These are phyloP conservation scores for Varanus komodoensis DNA, from an alignment of 2,113 vertebrate species.

Conservation along the genomic window DNA sequence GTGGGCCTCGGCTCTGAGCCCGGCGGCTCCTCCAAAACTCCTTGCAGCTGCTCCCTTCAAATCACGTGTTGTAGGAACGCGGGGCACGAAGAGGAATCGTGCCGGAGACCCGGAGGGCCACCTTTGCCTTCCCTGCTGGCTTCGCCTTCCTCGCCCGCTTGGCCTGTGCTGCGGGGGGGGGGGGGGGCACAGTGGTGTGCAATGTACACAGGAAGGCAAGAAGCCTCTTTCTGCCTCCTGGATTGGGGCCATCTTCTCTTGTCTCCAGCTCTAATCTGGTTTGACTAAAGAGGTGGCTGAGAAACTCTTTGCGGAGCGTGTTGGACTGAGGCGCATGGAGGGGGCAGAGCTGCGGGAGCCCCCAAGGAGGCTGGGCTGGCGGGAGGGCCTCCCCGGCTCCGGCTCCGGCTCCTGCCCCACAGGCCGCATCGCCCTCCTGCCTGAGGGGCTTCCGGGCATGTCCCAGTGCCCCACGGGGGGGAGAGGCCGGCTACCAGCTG, in stretches of 20 bases:
- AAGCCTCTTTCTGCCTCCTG: rapidly evolving
- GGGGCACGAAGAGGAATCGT: neutral
- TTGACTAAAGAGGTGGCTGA: constrained; percentile 82
- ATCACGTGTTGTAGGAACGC: too few relatives aligned
- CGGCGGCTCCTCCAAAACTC: neutral
- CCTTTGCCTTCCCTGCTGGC: neutral
- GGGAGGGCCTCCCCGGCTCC: constrained; percentile 31
- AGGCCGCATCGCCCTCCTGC: too few relatives aligned
- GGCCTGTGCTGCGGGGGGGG: neutral
- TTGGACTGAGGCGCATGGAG: constrained; percentile 71
- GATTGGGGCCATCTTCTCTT: constrained; percentile 58
- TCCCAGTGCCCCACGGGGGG: too few relatives aligned
- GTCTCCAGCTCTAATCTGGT: constrained; percentile 77
- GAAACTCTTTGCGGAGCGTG: constrained; percentile 79
- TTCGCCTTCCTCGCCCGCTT: neutral
- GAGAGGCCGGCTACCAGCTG: too few relatives aligned
- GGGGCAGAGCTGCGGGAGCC: constrained; percentile 44
- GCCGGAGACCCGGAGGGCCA: neutral
- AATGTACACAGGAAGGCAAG: neutral
- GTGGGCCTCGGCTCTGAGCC: neutral
- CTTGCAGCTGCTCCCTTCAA: neutral
- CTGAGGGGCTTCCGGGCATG: too few relatives aligned
- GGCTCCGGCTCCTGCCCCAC: too few relatives aligned
- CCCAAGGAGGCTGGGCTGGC: neutral
- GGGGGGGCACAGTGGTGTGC: too few relatives aligned